A percentile compares a stretch with the other conserved stretches of the same genome.
These are phyloP conservation scores for Thera obeliscata DNA, from an alignment of 2,888 invertebrate genomes.

Conservation along the genomic window DNA sequence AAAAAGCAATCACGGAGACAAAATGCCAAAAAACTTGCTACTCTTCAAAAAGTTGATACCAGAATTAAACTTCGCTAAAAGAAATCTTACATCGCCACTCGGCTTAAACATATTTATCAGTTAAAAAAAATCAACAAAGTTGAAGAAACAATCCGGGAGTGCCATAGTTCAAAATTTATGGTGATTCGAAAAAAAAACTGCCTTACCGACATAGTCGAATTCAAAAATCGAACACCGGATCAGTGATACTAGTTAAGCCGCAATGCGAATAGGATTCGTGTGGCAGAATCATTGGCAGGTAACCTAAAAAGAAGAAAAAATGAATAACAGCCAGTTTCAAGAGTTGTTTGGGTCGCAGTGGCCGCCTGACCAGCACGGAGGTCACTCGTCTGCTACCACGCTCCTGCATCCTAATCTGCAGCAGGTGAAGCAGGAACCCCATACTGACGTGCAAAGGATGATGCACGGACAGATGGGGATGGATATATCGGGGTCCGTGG, in stretches of 20 bases:
- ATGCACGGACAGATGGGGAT: constrained; percentile 76
- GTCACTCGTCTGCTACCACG: constrained; percentile 76
- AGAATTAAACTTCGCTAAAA: constrained; percentile 79
- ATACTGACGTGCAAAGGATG: constrained; percentile 53
- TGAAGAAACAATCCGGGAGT: constrained; percentile 62
- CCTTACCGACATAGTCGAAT: constrained; percentile 80
- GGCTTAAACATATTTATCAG: constrained; percentile 79
- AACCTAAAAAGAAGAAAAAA: constrained; percentile 59
- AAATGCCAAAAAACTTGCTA: constrained; percentile 81
- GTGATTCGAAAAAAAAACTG: constrained; percentile 62
- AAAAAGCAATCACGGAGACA: constrained; percentile 76
- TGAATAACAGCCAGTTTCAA: constrained; percentile 80
- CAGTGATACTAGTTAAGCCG: constrained; percentile 70
- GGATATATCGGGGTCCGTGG: constrained; percentile 76
- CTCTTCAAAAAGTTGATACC: constrained; percentile 81
- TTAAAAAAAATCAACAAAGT: constrained; percentile 80
- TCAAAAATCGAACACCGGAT: constrained; percentile 49
- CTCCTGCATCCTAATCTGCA: constrained; percentile 66
- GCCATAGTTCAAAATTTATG: constrained; percentile 75
- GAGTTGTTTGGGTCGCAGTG: constrained; percentile 81
- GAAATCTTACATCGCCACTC: constrained; percentile 76
- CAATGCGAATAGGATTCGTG: constrained; percentile 79
- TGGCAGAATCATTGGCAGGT: constrained; percentile 64
- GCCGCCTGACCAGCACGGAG: constrained; percentile 81
- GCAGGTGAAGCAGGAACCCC: constrained; percentile 74